phyloP scores from a whole-genome alignment of 2,888 invertebrate species.

The Taenaris catops region DNA sequence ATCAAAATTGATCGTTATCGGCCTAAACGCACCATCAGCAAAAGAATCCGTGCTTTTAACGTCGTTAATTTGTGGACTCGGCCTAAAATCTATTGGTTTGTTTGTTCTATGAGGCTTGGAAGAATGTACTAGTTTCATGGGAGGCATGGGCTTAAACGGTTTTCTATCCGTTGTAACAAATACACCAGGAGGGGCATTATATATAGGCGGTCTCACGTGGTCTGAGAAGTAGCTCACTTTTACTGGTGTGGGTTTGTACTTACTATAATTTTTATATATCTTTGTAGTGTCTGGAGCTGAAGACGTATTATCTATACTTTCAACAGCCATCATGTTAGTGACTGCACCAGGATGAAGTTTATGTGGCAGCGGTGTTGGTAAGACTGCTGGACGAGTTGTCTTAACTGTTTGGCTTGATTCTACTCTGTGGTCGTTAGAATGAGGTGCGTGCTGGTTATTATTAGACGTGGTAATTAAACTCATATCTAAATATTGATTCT shows the following conservation, averaged over 20 bases:
- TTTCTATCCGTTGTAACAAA: conserved; percentile 71
- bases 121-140: conserved; percentile 45
- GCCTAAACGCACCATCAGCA: conserved; percentile 55
- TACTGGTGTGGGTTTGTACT: conserved; percentile 33
- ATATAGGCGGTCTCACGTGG: conserved; percentile 61
- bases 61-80: conserved; percentile 66
- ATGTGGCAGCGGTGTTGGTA: conserved; percentile 46
- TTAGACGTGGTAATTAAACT: conserved; percentile 23
- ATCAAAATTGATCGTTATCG: conserved; percentile 47
- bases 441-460: conserved; percentile 27
- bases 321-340: conserved; percentile 32
- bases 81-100: conserved; percentile 54
- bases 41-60: conserved; percentile 47
- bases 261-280: conserved; percentile 38
- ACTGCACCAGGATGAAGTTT: conserved; percentile 40
- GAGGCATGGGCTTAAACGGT: conserved; percentile 71
- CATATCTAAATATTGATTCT: conserved; percentile 42
- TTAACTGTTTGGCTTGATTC: conserved; percentile 41
- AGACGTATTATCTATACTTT: conserved; percentile 39
- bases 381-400: conserved; percentile 50
- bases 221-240: conserved; percentile 55
- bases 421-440: conserved; percentile 40
- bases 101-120: conserved; percentile 40
- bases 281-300: conserved; percentile 40
- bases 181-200: conserved; percentile 67